Evolutionary conservation across 1,140 invertebrate species (phyloP).

Genomic region (Sitophilus oryzae): DNA sequence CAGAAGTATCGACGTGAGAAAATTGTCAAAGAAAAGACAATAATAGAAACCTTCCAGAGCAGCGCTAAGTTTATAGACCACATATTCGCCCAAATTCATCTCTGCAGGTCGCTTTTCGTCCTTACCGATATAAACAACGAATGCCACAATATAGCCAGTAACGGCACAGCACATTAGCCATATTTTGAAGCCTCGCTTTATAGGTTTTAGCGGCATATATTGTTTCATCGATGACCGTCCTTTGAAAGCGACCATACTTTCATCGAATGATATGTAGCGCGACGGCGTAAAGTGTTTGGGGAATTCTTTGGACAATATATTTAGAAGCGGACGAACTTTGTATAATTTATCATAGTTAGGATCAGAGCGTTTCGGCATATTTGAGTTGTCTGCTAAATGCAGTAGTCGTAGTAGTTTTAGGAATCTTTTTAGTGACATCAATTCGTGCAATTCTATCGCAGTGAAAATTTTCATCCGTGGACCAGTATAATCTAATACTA

Average conservation of each 20-base stretch:
- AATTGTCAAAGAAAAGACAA: too few relatives aligned
- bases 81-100: too few relatives aligned
- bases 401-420: slow-evolving; percentile 12
- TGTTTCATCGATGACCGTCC: slow-evolving; percentile 42
- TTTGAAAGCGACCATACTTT: slow-evolving; percentile 32
- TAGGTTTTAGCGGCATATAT: slow-evolving; percentile 46
- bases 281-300: slow-evolving; percentile 1
- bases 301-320: slow-evolving; percentile 10
- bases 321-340: slow-evolving; percentile 19
- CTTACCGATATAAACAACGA: slow-evolving; percentile 7
- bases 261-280: slow-evolving; percentile 24
- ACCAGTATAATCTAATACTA: slow-evolving; percentile 2
- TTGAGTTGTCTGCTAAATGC: slow-evolving; percentile 19
- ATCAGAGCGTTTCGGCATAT: slow-evolving; percentile 8
- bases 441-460: slow-evolving; percentile 1
- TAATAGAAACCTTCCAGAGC: too few relatives aligned
- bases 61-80: too few relatives aligned
- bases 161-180: slow-evolving; percentile 30
- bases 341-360: slow-evolving; percentile 21
- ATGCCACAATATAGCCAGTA: slow-evolving; percentile 4
- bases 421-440: slow-evolving; percentile 8
- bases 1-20: too few relatives aligned
- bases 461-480: slow-evolving; percentile 4
- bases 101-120: too few relatives aligned
- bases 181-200: slow-evolving; percentile 46